Evolutionary conservation across 2,113 vertebrate species (phyloP), one percentile per base, ranked within the genome.

Genomic region (Tapirus terrestris): DNA sequence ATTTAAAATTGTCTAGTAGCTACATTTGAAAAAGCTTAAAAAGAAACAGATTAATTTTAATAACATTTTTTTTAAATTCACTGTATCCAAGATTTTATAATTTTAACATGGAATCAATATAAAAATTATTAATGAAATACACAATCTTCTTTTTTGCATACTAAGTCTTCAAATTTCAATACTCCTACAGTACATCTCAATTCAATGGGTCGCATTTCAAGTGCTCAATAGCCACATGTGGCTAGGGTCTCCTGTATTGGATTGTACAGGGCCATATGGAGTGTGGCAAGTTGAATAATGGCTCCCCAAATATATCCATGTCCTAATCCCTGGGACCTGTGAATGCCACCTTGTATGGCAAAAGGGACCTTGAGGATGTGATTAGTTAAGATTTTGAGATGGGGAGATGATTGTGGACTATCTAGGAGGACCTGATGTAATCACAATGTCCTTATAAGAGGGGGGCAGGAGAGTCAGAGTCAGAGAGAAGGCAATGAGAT

Each of bases 221-320:
- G 14, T 63, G 20, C 56, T 86, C 45, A 18, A 0, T 68, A 53
- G 16, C 17, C 27, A 73, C 48, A 27, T 11, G n/a, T 53, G 36
- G 82, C n/a, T 61, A 10, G 0, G 8, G 11, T 58, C 21, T 81
- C 16, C 39, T 0, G 0, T 25, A 6, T 36, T 36, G 45, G 31
- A 10, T 16, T 25, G 43, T 17, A 27, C 5, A n/a, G 70, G 36
- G 11, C 18, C 36, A 14, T 43, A 6, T 45, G 65, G 51, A 16
- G 0, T 58, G 36, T 39, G 58, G 36, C 27, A 17, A 25, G n/a
- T 72, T 81, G 48, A 16, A 65, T 10, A 9, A 14, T 33, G 45
- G 1, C n/a, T n/a, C 8, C 23, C 12, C 23, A 86, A 21, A 61
- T 10, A 72, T 25, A 58, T 48, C 33, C 33, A 61, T 0, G 5